A percentile compares a stretch with the other conserved stretches of the same genome.
Conservation (phyloP, 1,140 invertebrate species). For the Acromyrmex heyeri region DNA sequence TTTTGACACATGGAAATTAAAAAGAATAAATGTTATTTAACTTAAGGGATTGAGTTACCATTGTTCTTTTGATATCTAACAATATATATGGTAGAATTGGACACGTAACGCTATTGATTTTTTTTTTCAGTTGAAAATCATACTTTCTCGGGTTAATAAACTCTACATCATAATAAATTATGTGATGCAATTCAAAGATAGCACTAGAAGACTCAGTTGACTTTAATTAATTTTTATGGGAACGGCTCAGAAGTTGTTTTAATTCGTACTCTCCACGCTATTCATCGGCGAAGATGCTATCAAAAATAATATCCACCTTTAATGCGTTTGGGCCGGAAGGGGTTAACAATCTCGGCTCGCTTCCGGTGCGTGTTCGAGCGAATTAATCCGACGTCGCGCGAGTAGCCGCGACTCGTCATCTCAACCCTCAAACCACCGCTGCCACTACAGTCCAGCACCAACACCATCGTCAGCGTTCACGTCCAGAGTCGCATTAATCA, state of each 20-base stretch:
- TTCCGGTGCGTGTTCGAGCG: conserved; percentile 57
- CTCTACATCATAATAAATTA: conserved; percentile 43
- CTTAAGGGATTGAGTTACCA: too few relatives aligned
- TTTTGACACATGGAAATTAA: too few relatives aligned
- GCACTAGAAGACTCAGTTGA: conserved; percentile 10
- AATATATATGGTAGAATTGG: neutral
- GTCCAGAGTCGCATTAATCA: conserved; percentile 84
- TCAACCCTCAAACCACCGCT: conserved; percentile 40
- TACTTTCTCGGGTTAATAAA: conserved; percentile 42
- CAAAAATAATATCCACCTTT: conserved; percentile 54
- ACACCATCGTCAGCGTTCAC: conserved; percentile 29
- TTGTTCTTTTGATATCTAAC: too few relatives aligned
- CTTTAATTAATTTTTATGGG: conserved; percentile 55
- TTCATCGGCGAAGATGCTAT: conserved; percentile 52
- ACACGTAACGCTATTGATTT: conserved; percentile 39
- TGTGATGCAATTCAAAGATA: conserved; percentile 47
- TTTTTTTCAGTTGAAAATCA: conserved; percentile 40
- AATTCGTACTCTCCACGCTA: conserved; percentile 33
- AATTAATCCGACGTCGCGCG: conserved; percentile 77
- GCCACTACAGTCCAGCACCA: neutral
- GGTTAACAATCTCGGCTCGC: conserved; percentile 57
- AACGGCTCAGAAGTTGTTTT: conserved; percentile 38
- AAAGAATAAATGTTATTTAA: too few relatives aligned
- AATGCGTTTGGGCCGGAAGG: conserved; percentile 58
- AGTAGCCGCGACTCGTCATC: conserved; percentile 58